Evolutionary conservation across 2,888 invertebrate species (phyloP).

Genomic region (Campopleginae sp.): DNA sequence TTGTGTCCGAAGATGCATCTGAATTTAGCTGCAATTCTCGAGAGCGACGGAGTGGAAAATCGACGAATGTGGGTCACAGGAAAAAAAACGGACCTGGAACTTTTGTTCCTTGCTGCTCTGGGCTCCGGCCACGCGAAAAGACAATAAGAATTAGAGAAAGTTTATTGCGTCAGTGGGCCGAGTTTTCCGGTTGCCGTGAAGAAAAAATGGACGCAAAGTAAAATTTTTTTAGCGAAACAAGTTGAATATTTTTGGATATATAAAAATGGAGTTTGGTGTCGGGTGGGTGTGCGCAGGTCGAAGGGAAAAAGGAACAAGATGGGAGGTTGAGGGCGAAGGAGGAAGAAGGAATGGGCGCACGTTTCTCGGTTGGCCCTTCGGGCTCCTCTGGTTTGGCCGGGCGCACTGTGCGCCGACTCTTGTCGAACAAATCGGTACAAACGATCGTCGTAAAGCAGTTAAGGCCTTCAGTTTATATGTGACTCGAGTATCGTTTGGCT

Average conservation of each 20-base stretch:
- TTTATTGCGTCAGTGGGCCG: not conserved
- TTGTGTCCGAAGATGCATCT: too few relatives aligned
- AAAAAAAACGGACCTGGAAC: not conserved
- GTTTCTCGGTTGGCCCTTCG: slow-evolving; percentile 53
- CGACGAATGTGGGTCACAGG: not conserved
- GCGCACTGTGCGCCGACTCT: slow-evolving; percentile 70
- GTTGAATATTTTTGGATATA: too few relatives aligned
- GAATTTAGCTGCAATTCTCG: too few relatives aligned
- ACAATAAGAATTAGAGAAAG: not conserved
- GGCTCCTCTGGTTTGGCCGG: slow-evolving; percentile 51
- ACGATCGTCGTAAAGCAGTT: slow-evolving; percentile 84
- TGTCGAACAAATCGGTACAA: slow-evolving; percentile 84
- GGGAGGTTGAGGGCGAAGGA: slow-evolving; percentile 55
- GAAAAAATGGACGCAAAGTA: not conserved
- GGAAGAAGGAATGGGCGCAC: slow-evolving; percentile 59
- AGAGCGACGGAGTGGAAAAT: not conserved
- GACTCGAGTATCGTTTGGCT: slow-evolving; percentile 59
- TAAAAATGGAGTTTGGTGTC: too few relatives aligned
- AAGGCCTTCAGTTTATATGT: slow-evolving; percentile 78
- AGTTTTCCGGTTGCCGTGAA: not conserved
- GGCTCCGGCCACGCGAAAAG: not conserved
- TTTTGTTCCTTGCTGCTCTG: not conserved
- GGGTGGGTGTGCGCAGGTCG: not conserved
- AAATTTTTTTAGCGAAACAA: not conserved
- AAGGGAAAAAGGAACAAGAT: slow-evolving; percentile 39